Evolutionary conservation across 1,140 invertebrate species (phyloP), one percentile per base, ranked within the genome.

Genomic region (Drosophila ironensis): DNA sequence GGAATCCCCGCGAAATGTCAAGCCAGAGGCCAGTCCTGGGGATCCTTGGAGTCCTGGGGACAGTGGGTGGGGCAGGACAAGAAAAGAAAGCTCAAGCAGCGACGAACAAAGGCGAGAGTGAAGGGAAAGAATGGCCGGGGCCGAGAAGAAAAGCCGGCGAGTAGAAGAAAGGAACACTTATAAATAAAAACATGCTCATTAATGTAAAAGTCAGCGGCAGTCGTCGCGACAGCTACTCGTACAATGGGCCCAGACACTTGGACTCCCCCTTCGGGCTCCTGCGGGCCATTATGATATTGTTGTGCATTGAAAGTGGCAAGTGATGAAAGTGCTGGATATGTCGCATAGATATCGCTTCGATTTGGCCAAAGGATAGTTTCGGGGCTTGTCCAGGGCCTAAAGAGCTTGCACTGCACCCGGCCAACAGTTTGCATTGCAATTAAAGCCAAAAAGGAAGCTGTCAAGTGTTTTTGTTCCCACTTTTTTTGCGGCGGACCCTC

Each of bases 181-280:
- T 82, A 84, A 82, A 82, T 82, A 84, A 82, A 78, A 84, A 86
- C 80, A 84, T 86, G 78, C 73, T 84, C 78, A 84, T 84, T 86
- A 86, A 86, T 78, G 60, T 82, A 84, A 82, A 73, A 82, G 78
- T 82, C 78, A 70, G 72, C 37, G 40, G 16, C 12, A 14, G 42
- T 52, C 60, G 47, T 45, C 41, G 41, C 37, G 20, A 57, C 24
- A 64, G 54, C 51, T 9, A n/a, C 30, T 11, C 27, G 37, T 20
- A 33, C 42, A 56, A 11, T 20, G 47, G 5, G 47, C 17, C 20
- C 20, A 46, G 38, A 25, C 7, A 35, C 44, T 16, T 19, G 7
- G 52, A 20, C 1, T n/a, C 9, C 11, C 7, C 6, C 14, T 11
- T 1, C 1, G 45, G 40, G 54, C 51, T 74, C 40, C 50, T 74